phyloP scores from a whole-genome alignment of 1,140 invertebrate species.

The Phymorhynchus buccinoides region DNA sequence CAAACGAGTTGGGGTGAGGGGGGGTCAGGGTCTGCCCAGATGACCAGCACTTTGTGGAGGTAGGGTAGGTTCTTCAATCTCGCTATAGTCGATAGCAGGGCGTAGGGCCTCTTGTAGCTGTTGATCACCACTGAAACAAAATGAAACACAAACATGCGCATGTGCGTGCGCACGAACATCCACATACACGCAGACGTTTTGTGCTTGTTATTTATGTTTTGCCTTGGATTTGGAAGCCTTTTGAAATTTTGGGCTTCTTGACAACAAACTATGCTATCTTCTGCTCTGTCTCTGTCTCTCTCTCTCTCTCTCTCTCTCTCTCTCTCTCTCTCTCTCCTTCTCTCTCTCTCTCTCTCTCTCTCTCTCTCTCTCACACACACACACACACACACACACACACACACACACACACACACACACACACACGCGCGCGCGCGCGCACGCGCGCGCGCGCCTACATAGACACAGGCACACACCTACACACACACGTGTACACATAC shows the following conservation, averaged over 20 bases:
- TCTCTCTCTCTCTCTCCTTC: neutral
- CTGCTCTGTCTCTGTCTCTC: neutral
- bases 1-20: too few relatives aligned
- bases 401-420: slow-evolving; percentile 18
- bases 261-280: neutral
- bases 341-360: neutral
- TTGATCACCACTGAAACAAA: too few relatives aligned
- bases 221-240: neutral
- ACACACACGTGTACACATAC: slow-evolving; percentile 4
- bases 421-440: slow-evolving; percentile 21
- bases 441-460: neutral
- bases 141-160: too few relatives aligned
- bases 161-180: too few relatives aligned
- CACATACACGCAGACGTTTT: neutral
- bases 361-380: neutral
- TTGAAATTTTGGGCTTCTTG: neutral
- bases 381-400: slow-evolving; percentile 22
- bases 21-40: too few relatives aligned
- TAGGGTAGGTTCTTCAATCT: too few relatives aligned
- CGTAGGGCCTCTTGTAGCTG: too few relatives aligned
- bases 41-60: too few relatives aligned
- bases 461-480: neutral
- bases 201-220: neutral
- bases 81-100: too few relatives aligned
- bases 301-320: neutral